These are phyloP conservation scores for Lissocephala sabroskyi DNA, from an alignment of 2,888 invertebrate genomes.

Conservation along the genomic window DNA sequence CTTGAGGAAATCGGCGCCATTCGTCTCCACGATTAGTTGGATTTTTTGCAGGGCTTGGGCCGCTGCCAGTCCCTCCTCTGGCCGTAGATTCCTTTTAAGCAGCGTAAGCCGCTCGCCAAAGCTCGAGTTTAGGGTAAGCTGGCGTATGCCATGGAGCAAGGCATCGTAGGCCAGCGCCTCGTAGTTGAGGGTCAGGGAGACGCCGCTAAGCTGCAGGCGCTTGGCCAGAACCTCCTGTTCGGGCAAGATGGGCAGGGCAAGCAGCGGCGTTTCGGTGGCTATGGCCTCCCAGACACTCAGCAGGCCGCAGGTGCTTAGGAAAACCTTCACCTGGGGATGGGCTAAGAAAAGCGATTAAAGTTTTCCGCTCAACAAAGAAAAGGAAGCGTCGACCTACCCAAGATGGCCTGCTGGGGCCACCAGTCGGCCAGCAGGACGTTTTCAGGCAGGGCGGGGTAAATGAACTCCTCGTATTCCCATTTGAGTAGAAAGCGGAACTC, in stretches of 20 bases:
- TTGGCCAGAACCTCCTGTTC: conserved; percentile 74
- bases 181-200: conserved; percentile 68
- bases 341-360: conserved; percentile 66
- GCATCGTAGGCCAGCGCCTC: conserved; percentile 70
- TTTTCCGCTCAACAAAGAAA: neutral
- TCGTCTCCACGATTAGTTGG: conserved; percentile 64
- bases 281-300: conserved; percentile 76
- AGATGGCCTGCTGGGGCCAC: conserved; percentile 71
- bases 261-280: conserved; percentile 73
- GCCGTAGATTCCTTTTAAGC: conserved; percentile 40
- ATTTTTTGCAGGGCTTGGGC: conserved; percentile 65
- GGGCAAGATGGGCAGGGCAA: conserved; percentile 74
- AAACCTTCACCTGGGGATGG: conserved; percentile 75
- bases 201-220: conserved; percentile 71
- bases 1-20: conserved; percentile 67
- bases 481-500: conserved; percentile 73
- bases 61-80: conserved; percentile 49
- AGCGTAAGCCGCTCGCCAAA: conserved; percentile 41
- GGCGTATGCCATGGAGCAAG: conserved; percentile 68
- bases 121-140: conserved; percentile 67
- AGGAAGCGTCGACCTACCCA: too few species aligned
- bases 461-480: conserved; percentile 72
- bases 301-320: conserved; percentile 77
- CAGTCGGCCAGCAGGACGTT: conserved; percentile 71
- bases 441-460: conserved; percentile 57